Evolutionary conservation across 2,888 invertebrate genomes (phyloP).

Genomic region (Drymonia ruficornis): DNA sequence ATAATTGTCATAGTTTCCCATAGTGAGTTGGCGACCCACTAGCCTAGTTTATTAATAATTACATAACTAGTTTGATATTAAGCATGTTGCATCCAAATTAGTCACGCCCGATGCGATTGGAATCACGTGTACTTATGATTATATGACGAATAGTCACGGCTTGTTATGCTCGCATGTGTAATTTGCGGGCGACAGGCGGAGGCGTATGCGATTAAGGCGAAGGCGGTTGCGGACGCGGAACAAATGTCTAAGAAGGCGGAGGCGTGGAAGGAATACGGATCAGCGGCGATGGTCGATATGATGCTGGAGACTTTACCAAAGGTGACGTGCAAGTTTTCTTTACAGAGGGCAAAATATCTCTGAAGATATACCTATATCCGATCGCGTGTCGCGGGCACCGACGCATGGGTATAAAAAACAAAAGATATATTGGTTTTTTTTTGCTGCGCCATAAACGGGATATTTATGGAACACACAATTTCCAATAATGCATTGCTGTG

Average conservation of each 20-base stretch:
- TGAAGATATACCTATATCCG: too few relatives aligned
- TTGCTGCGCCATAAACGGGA: too few relatives aligned
- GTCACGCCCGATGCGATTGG: slow-evolving; percentile 12
- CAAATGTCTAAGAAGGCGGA: slow-evolving; percentile 99
- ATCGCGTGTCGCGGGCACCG: too few relatives aligned
- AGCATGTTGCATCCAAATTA: neutral
- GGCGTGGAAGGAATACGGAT: slow-evolving; percentile 98
- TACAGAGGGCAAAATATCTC: too few relatives aligned
- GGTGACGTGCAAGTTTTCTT: slow-evolving; percentile 86
- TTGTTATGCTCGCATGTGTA: slow-evolving; percentile 15
- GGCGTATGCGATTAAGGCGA: slow-evolving; percentile 96
- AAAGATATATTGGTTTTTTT: too few relatives aligned
- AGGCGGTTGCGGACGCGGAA: slow-evolving; percentile 97
- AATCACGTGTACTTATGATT: slow-evolving; percentile 11
- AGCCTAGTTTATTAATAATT: neutral
- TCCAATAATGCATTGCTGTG: too few relatives aligned
- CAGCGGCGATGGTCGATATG: slow-evolving; percentile 98
- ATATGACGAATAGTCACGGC: slow-evolving; percentile 7
- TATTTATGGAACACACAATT: too few relatives aligned
- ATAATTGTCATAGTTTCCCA: too few relatives aligned
- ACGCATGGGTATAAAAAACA: too few relatives aligned
- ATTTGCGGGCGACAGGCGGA: slow-evolving; percentile 83
- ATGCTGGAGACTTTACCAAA: slow-evolving; percentile 97
- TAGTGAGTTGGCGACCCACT: too few relatives aligned
- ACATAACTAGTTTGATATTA: neutral